Conservation (phyloP, 1,140 invertebrate genomes). For the Sycophaga agraensis region DNA sequence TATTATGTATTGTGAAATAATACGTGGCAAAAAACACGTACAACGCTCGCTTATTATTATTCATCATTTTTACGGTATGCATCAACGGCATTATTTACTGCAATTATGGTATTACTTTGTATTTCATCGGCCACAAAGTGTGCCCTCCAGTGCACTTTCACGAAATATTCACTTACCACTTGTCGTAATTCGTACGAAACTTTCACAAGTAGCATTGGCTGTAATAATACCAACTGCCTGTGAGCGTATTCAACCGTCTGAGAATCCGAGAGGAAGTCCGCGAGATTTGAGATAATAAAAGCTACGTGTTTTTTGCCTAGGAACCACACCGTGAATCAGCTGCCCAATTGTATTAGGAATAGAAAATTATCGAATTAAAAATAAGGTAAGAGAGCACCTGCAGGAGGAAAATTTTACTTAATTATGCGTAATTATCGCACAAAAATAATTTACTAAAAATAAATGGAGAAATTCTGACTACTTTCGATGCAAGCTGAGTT, state of each 20-base stretch:
- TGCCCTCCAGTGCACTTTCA: neutral
- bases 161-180: constrained; percentile 1
- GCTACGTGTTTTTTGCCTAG: neutral
- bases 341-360: no score
- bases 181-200: constrained; percentile 3
- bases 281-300: constrained; percentile 3
- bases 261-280: neutral
- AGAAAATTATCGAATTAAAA: no score
- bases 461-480: no score
- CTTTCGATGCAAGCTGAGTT: no score
- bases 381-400: no score
- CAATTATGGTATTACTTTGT: constrained; percentile 13
- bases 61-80: neutral
- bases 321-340: no score
- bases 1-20: neutral
- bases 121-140: neutral
- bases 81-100: constrained; percentile 1
- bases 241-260: constrained; percentile 1
- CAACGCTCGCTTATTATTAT: neutral
- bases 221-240: no score
- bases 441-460: no score
- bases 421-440: no score
- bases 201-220: constrained; percentile 2
- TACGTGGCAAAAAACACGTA: neutral
- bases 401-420: no score